A percentile compares a stretch with the other conserved stretches of the same genome.
Conservation (phyloP, 2,797 vertebrate genomes). For the Telmatherina bonti region DNA sequence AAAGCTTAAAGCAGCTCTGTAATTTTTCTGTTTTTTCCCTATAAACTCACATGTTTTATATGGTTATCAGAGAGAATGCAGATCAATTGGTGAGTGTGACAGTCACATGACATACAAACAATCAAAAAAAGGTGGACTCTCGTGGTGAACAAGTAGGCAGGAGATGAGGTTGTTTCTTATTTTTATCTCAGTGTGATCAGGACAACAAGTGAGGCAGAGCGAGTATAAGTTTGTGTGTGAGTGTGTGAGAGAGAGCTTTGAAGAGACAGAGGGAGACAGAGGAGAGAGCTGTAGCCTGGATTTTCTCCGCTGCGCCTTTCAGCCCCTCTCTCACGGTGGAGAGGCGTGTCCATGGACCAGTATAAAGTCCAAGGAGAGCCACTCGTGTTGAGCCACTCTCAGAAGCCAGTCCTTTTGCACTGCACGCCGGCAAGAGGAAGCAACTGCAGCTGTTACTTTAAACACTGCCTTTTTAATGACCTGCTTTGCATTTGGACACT, state of each 20-base stretch:
- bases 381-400: constrained; percentile 76
- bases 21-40: background rate
- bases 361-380: constrained; percentile 83
- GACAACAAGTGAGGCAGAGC: constrained; percentile 41
- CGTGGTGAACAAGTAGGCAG: constrained; percentile 42
- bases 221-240: constrained; percentile 53
- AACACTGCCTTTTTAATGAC: constrained; percentile 55
- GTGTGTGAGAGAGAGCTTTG: constrained; percentile 45
- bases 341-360: constrained; percentile 82
- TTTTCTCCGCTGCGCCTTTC: constrained; percentile 78
- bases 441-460: constrained; percentile 58
- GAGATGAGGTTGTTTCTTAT: constrained; percentile 44
- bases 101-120: constrained; percentile 3
- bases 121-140: background rate
- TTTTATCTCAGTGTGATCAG: constrained; percentile 53
- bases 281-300: constrained; percentile 73
- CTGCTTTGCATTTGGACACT: constrained; percentile 64
- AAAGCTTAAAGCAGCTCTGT: too few relatives aligned
- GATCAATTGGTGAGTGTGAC: constrained; percentile 17
- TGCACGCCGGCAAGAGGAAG: constrained; percentile 64
- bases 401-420: constrained; percentile 65
- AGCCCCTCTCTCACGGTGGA: constrained; percentile 76
- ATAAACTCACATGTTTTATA: constrained; percentile 17
- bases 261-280: constrained; percentile 56
- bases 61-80: background rate